A percentile compares a stretch with the other conserved stretches of the same genome.
These are phyloP conservation scores for Platichthys flesus DNA, from an alignment of 2,113 vertebrate genomes.

Conservation along the genomic window DNA sequence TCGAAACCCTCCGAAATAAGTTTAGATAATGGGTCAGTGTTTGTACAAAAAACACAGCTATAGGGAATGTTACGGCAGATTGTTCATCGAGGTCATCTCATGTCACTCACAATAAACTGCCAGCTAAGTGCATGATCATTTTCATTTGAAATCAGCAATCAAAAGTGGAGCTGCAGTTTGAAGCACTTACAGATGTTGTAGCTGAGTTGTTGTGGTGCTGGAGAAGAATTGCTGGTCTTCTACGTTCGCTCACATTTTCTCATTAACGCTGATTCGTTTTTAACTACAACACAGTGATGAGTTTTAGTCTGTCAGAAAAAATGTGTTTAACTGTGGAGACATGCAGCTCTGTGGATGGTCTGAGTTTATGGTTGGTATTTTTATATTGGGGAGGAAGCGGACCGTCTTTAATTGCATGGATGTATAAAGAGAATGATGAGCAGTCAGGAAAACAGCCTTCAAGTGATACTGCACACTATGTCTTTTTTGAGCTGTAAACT, in stretches of 20 bases:
- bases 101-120: not conserved
- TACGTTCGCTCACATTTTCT: not conserved
- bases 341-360: not conserved
- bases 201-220: not conserved
- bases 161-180: not conserved
- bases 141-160: not conserved
- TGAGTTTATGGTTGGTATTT: not conserved
- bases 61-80: too few relatives aligned
- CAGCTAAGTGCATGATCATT: too few relatives aligned
- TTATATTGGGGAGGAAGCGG: too few relatives aligned
- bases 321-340: not conserved
- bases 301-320: not conserved
- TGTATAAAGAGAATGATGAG: too few relatives aligned
- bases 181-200: not conserved
- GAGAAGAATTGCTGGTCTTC: not conserved
- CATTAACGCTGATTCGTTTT: slow-evolving; percentile 8
- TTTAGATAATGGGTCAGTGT: too few relatives aligned
- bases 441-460: too few relatives aligned
- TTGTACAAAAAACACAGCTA: too few relatives aligned
- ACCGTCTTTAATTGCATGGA: too few relatives aligned
- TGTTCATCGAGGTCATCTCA: not conserved
- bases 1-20: too few relatives aligned
- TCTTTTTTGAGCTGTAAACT: too few relatives aligned
- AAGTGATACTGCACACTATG: too few relatives aligned
- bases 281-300: not conserved